Percentiles rank a stretch among this genome's conserved stretches.
Conservation (phyloP, 2,797 vertebrate species). For the Ceyx erithaca region DNA sequence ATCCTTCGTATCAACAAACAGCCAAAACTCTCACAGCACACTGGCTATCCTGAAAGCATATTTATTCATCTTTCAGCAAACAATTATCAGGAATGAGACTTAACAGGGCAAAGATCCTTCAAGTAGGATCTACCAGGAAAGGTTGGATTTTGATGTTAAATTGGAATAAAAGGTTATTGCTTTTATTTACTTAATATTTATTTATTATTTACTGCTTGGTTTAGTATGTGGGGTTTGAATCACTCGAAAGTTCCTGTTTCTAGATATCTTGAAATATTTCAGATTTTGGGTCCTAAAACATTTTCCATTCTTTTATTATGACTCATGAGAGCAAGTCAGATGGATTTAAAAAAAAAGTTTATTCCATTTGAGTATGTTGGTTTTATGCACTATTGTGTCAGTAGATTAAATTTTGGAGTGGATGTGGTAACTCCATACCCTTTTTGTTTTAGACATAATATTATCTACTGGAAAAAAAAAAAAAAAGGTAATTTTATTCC, state of each 20-base stretch:
- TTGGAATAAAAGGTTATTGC: neutral
- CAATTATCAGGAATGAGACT: conserved; percentile 30
- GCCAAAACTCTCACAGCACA: conserved; percentile 37
- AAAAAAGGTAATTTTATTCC: neutral
- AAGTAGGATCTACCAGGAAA: neutral
- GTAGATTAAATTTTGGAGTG: conserved; percentile 19
- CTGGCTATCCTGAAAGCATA: conserved; percentile 34
- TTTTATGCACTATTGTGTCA: neutral
- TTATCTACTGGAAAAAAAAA: conserved; percentile 17
- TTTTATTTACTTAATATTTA: too few relatives aligned
- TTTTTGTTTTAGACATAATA: neutral
- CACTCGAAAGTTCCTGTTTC: neutral
- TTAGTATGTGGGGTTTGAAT: neutral
- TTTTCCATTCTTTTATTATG: neutral
- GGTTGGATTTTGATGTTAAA: conserved; percentile 1
- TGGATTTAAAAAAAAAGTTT: neutral
- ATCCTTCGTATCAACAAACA: conserved; percentile 1
- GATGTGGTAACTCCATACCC: neutral
- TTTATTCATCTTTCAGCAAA: conserved; percentile 53
- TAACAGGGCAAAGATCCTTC: conserved; percentile 11
- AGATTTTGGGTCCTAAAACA: neutral
- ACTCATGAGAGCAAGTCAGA: conserved; percentile 3
- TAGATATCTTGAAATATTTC: neutral
- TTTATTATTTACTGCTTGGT: neutral
- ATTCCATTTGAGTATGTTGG: neutral